Conservation (phyloP, 2,888 invertebrate species). For the Spatulosminthurus flaviceps region DNA sequence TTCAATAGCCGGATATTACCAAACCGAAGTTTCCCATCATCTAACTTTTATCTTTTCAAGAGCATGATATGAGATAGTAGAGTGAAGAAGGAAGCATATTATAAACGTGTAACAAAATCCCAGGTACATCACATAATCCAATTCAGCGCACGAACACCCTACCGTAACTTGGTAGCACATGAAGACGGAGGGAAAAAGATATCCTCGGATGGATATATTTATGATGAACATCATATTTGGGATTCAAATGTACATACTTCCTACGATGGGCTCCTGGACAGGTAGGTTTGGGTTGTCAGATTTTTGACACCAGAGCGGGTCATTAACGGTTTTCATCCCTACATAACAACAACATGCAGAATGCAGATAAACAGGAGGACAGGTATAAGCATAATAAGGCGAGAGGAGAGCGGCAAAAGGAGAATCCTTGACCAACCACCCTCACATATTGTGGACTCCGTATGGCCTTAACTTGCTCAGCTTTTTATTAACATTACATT, state of each 20-base stretch:
- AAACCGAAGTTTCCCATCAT: neutral
- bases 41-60: neutral
- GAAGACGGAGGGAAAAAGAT: neutral
- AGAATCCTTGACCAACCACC: too few relatives aligned
- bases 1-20: constrained; percentile 8
- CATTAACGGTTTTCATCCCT: constrained; percentile 32
- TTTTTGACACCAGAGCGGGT: constrained; percentile 43
- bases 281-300: constrained; percentile 40
- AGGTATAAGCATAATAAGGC: too few relatives aligned
- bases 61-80: too few relatives aligned
- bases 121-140: neutral
- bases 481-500: too few relatives aligned
- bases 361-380: neutral
- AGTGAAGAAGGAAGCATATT: neutral
- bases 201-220: neutral
- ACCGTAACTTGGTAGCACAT: neutral
- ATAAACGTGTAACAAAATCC: neutral
- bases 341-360: neutral
- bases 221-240: too few relatives aligned
- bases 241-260: neutral
- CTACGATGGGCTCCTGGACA: neutral
- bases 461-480: too few relatives aligned
- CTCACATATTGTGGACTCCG: too few relatives aligned
- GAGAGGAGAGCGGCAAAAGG: neutral
- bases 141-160: neutral